Evolutionary conservation across 2,113 vertebrate genomes (phyloP).

Genomic region (Bos taurus): ARS-UCD2.0 NC_037341.1:81171001-81171500

Average conservation of each 20-base stretch:
- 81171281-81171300: not conserved
- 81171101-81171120: not conserved
- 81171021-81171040: not conserved
- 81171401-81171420: not conserved
- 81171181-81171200: not conserved
- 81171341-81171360: not conserved
- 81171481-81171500: not conserved
- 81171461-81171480: not conserved
- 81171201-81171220: not conserved
- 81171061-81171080: not conserved
- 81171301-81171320: not conserved
- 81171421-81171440: not conserved
- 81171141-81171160: not conserved
- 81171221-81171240: not conserved
- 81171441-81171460: not conserved
- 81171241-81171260: not conserved
- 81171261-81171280: not conserved
- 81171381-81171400: not conserved
- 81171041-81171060: accelerated
- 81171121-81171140: not conserved
- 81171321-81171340: not conserved
- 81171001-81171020: accelerated
- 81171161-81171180: not conserved
- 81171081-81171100: not conserved
- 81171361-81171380: not conserved